Base-by-base conservation (phyloP, 2,888 invertebrate genomes). In the Drosophila demipolita region DNA sequence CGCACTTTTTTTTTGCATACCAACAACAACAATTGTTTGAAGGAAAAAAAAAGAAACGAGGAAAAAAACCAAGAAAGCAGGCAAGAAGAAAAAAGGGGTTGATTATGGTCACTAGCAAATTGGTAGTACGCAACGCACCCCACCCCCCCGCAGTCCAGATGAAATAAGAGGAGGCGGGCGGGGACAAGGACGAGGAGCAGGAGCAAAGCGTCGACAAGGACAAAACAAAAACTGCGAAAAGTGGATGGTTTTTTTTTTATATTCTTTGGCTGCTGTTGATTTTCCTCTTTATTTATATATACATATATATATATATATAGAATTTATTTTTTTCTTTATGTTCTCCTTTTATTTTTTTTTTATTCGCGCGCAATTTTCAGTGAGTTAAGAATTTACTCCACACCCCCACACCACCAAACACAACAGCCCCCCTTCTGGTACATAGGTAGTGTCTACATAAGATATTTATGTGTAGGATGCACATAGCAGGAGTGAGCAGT, bases 61-160 rank as follows among this genome's bases (percentile, higher is more conserved):
- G 49, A 75, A 72, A 68, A 65, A 65, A 68, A 71, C 63, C 55
- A 64, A 72, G 74, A 48, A 61, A 66, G 66, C 67, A 64, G 26
- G 23, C 17, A 67, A 63, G 65, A 67, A 67, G 50, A 67, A 71
- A 81, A 87, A 86, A 86, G 88, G 86, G 86, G 86, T 86, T 86
- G 86, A 86, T 86, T 87, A 87, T 86, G 86, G 88, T 86, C 86
- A 86, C 86, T 86, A 78, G 86, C 81, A 87, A 86, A 87, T 86
- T 87, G 88, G 80, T 87, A 82, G 83, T 75, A 87, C 80, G 73
- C 57, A 65, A n/a, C 49, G 57, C 33, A 29, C 26, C 33, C 36
- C 29, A 1, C 20, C 42, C 12, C 32, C 38, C 45, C 49, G 50
- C 33, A 58, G 60, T 54, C 60, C 53, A 53, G 52, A 32, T 29